Evolutionary conservation across 2,888 invertebrate genomes (phyloP), one percentile per base, ranked within the genome.

Genomic region (Pseudococcus longispinus): DNA sequence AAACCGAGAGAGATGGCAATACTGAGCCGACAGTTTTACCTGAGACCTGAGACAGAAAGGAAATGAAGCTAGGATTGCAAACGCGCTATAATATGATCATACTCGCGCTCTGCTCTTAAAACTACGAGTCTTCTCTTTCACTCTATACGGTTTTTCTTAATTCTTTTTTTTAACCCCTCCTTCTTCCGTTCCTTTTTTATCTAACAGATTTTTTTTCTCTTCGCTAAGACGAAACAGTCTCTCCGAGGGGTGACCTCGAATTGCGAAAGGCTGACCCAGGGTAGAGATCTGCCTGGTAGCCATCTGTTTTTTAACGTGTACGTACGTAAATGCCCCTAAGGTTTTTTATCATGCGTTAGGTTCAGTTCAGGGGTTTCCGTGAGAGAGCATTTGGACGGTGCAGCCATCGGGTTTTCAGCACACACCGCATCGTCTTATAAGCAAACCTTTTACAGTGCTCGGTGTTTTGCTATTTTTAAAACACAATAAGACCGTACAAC

Each of bases 221-320:
- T 55, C 55, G 29, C n/a, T 20, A 44, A 51, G 51, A 86, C 23
- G 80, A 51, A 18, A 77, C n/a, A 42, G 80, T 80, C 29, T 32
- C 80, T 51, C 80, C 20, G 86, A 86, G 86, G 89, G 90, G 89
- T 89, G 89, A 89, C 89, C 89, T 88, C 88, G 88, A 88, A 87
- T 88, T 88, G 88, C 88, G 88, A 88, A 88, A 88, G 89, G 88
- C 88, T 89, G 89, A 88, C 89, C 89, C 88, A 88, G 88, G 87
- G 89, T 89, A 87, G 87, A 65, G 84, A 87, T 83, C 83, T 84
- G 84, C 87, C 86, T 88, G 88, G 88, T 88, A 88, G 84, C 88
- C 86, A 86, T 86, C 86, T 86, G 86, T 86, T 86, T 86, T 86
- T 86, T 86, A 86, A 86, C 55, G 86, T 80, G 74, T 44, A 32